Conservation (phyloP, 2,113 vertebrate species). For the Scolopax mira region DNA sequence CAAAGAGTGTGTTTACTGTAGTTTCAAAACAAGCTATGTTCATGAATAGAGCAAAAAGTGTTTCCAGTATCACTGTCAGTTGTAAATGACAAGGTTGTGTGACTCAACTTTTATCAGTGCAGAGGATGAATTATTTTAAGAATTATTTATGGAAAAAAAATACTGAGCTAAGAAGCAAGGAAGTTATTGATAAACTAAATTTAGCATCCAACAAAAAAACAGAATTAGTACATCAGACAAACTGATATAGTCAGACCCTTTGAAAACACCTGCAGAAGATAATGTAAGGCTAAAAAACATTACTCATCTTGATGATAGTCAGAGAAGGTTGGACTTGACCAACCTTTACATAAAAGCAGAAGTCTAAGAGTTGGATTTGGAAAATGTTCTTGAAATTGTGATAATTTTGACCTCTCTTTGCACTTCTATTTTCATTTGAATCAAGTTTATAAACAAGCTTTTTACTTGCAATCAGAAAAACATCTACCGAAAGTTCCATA, state of each 20-base stretch:
- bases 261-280: neutral
- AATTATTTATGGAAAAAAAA: neutral
- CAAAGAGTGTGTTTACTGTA: neutral
- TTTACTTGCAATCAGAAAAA: neutral
- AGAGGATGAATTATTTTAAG: neutral
- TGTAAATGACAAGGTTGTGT: neutral
- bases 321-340: neutral
- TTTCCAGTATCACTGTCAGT: neutral
- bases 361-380: neutral
- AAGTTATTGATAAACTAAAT: neutral
- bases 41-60: neutral
- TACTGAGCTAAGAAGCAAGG: neutral
- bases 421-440: neutral
- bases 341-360: neutral
- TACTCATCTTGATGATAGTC: neutral
- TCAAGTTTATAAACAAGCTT: neutral
- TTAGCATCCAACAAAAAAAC: neutral
- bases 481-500: neutral
- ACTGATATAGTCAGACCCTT: neutral
- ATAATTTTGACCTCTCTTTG: neutral
- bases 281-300: neutral
- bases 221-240: neutral
- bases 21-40: neutral
- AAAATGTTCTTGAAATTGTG: neutral
- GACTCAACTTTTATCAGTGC: neutral